phyloP scores from a whole-genome alignment of 2,888 invertebrate species.

The Sarcophaga caerulescens region DNA sequence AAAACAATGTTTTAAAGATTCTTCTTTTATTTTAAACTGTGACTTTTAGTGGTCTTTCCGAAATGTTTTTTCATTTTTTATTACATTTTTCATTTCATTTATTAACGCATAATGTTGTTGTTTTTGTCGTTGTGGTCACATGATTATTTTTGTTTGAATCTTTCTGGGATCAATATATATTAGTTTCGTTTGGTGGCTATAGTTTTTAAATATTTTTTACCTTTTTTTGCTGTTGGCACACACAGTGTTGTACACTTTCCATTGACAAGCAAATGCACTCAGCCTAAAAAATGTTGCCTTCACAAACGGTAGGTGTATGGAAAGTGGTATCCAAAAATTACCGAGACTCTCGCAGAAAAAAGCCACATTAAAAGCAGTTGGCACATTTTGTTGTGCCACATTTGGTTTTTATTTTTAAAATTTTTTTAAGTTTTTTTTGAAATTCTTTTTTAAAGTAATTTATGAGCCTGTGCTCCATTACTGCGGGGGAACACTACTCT shows the following conservation, averaged over 20 bases:
- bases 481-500: constrained; percentile 59
- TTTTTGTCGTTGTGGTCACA: constrained; percentile 42
- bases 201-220: constrained; percentile 59
- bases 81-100: constrained; percentile 24
- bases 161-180: constrained; percentile 56
- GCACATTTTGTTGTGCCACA: constrained; percentile 53
- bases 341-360: neutral
- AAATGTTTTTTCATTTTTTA: neutral
- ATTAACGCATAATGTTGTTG: constrained; percentile 44
- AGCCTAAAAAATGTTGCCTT: constrained; percentile 77
- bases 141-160: constrained; percentile 28
- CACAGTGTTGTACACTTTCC: constrained; percentile 73
- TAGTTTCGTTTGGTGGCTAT: constrained; percentile 23
- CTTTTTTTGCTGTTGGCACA: constrained; percentile 58
- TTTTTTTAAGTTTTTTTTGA: constrained; percentile 69
- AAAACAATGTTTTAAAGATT: neutral
- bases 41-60: constrained; percentile 11
- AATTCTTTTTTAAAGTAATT: constrained; percentile 71
- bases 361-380: constrained; percentile 55
- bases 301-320: constrained; percentile 18
- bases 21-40: constrained; percentile 1
- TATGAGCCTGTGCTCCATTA: constrained; percentile 72
- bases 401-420: constrained; percentile 40
- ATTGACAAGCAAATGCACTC: constrained; percentile 82
- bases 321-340: constrained; percentile 44